Percentiles rank a stretch among this genome's conserved stretches.
These are phyloP conservation scores for Yponomeuta cagnagella DNA, from an alignment of 2,888 invertebrate genomes.

Conservation along the genomic window DNA sequence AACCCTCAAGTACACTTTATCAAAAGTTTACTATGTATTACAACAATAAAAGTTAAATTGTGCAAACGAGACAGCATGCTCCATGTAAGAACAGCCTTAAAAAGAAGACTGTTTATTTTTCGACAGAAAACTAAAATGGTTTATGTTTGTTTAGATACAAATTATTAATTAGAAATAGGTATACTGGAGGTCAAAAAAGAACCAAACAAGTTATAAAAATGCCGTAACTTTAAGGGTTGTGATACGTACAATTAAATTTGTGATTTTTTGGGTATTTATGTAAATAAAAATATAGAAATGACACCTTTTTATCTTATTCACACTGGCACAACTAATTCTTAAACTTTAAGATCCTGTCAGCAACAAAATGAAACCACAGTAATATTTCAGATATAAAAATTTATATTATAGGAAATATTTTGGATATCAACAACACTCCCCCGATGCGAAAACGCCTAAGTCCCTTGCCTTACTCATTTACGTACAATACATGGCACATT, in stretches of 20 bases:
- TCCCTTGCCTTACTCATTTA: slow-evolving; percentile 12
- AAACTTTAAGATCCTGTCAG: no score
- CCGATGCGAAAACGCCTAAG: slow-evolving; percentile 34
- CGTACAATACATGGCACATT: slow-evolving; percentile 50
- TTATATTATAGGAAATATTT: slow-evolving; percentile 76
- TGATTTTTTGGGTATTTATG: slow-evolving; percentile 61
- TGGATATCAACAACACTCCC: slow-evolving; percentile 66
- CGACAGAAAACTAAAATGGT: no score
- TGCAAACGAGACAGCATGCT: no score
- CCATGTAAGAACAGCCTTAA: no score
- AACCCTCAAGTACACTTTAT: no score
- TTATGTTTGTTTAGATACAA: no score
- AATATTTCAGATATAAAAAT: slow-evolving; percentile 69
- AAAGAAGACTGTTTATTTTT: no score
- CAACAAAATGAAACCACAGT: slow-evolving; percentile 41
- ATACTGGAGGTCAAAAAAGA: neutral
- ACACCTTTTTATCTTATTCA: neutral
- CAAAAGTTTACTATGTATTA: no score
- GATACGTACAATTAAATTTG: slow-evolving; percentile 38
- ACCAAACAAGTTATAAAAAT: slow-evolving; percentile 8
- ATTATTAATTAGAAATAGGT: no score
- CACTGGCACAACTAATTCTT: neutral
- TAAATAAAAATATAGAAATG: slow-evolving; percentile 19
- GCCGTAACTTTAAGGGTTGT: slow-evolving; percentile 32
- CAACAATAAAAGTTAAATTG: no score